Evolutionary conservation across 2,888 invertebrate genomes (phyloP).

Genomic region (Drosophila phalerata): DNA sequence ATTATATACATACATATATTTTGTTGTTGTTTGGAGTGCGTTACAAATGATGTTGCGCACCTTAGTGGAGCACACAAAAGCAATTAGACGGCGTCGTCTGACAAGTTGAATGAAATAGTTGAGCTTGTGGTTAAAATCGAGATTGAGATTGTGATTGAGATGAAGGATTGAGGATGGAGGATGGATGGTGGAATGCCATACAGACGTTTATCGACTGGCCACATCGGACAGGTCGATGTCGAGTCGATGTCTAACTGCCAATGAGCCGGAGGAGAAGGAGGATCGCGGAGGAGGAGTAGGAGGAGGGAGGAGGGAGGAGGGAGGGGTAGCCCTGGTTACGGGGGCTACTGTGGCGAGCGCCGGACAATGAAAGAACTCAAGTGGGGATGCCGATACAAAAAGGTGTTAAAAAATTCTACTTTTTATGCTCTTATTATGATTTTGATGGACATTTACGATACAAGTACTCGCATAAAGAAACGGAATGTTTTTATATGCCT

Average conservation of each 20-base stretch:
- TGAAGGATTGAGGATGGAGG: conserved; percentile 53
- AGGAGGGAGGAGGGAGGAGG: background rate
- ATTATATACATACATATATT: background rate
- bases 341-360: conserved; percentile 68
- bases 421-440: conserved; percentile 80
- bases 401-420: conserved; percentile 79
- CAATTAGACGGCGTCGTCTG: conserved; percentile 78
- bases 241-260: conserved; percentile 64
- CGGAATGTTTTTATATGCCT: conserved; percentile 24
- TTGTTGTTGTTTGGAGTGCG: conserved; percentile 50
- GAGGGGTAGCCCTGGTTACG: conserved; percentile 1
- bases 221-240: conserved; percentile 63
- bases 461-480: conserved; percentile 11
- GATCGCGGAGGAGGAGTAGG: background rate
- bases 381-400: conserved; percentile 67
- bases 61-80: conserved; percentile 80
- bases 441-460: conserved; percentile 80
- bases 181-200: conserved; percentile 50
- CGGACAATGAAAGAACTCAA: conserved; percentile 48
- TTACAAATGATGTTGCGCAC: conserved; percentile 73
- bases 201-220: conserved; percentile 62
- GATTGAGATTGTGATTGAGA: conserved; percentile 39
- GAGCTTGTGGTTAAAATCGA: conserved; percentile 30
- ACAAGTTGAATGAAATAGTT: conserved; percentile 77
- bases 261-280: conserved; percentile 40